A percentile compares a stretch with the other conserved stretches of the same genome.
Evolutionary conservation across 2,797 vertebrate genomes (phyloP).

Genomic region (Artibeus lituratus): DNA sequence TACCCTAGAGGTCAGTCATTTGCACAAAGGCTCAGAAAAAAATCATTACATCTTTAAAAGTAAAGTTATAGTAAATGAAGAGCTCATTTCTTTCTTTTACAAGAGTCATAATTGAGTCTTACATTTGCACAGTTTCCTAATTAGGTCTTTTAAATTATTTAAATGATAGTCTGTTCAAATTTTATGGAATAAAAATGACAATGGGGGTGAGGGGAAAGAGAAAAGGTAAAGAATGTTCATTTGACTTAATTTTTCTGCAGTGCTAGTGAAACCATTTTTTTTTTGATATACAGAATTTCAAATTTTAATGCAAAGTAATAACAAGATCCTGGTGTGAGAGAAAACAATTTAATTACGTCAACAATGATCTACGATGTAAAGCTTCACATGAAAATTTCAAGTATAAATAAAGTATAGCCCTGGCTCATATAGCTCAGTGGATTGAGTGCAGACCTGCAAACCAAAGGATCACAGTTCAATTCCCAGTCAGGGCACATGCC

Average conservation of each 20-base stretch:
- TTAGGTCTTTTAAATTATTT: conserved; percentile 5
- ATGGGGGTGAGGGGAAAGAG: not conserved
- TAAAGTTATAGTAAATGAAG: conserved; percentile 5
- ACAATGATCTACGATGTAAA: not conserved
- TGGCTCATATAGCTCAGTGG: no score
- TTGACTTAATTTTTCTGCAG: conserved; percentile 26
- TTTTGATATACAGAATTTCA: not conserved
- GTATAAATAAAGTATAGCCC: no score
- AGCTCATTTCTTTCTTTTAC: conserved; percentile 11
- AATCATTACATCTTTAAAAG: conserved; percentile 12
- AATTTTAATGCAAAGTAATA: not conserved
- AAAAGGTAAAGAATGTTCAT: not conserved
- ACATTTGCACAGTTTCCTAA: conserved; percentile 27
- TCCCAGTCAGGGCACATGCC: no score
- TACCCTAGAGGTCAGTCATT: not conserved
- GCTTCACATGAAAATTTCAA: not conserved
- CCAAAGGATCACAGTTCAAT: no score
- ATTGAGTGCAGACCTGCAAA: no score
- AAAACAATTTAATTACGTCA: conserved; percentile 10
- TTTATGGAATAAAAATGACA: not conserved
- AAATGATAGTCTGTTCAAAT: not conserved
- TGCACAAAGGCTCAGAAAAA: not conserved
- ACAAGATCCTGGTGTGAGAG: not conserved
- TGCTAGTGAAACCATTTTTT: not conserved
- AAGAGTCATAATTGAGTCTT: not conserved